phyloP scores from a whole-genome alignment of 2,888 invertebrate genomes.

The Lasioglossum morio region DNA sequence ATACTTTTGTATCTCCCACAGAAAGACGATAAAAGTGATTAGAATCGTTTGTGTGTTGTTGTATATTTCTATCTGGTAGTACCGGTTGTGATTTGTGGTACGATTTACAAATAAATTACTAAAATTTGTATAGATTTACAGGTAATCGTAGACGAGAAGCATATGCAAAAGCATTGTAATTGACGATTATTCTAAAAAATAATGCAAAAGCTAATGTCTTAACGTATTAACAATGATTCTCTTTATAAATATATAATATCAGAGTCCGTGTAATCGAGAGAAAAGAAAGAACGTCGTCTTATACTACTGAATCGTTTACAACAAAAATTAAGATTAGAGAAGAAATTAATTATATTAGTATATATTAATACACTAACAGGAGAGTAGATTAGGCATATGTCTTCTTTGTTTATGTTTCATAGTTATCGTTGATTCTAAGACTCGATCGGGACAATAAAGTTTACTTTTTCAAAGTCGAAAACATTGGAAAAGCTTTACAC shows the following conservation, averaged over 20 bases:
- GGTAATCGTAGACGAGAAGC: constrained; percentile 38
- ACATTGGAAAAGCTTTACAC: constrained; percentile 12
- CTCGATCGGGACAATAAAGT: neutral
- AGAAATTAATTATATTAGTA: constrained; percentile 8
- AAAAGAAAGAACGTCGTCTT: constrained; percentile 17
- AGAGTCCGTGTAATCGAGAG: neutral
- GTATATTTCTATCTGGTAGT: constrained; percentile 5
- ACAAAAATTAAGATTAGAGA: constrained; percentile 36
- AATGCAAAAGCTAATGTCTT: constrained; percentile 37
- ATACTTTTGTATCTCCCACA: neutral
- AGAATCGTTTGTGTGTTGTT: constrained; percentile 2
- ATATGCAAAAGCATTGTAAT: constrained; percentile 35
- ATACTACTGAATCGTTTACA: constrained; percentile 32
- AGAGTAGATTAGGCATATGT: constrained; percentile 17
- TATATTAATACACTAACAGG: constrained; percentile 41
- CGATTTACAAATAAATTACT: constrained; percentile 52
- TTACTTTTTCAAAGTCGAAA: neutral
- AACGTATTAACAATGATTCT: constrained; percentile 12
- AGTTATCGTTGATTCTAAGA: constrained; percentile 9
- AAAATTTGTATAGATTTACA: constrained; percentile 30
- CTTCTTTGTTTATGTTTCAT: neutral
- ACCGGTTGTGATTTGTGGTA: constrained; percentile 11
- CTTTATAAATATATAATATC: constrained; percentile 20
- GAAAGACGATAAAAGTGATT: constrained; percentile 24
- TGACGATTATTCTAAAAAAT: constrained; percentile 23